These are phyloP conservation scores for Pyrgus malvae DNA, from an alignment of 2,888 invertebrate species.

Conservation along the genomic window DNA sequence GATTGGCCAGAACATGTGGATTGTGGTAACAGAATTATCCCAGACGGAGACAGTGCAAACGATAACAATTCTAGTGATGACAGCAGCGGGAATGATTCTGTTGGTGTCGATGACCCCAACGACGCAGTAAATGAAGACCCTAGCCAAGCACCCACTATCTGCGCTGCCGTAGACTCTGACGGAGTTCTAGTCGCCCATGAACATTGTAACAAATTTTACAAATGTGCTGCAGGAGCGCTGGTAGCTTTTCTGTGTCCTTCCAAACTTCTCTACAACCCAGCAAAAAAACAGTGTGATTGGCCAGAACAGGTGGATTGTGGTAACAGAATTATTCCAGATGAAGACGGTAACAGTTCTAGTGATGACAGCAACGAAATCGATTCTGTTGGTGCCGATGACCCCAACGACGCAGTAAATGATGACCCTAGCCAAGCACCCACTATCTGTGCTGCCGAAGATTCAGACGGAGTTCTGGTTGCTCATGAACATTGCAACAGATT, in stretches of 20 bases:
- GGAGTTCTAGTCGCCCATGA: conserved; percentile 44
- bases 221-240: conserved; percentile 35
- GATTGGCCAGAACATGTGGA: conserved; percentile 47
- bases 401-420: conserved; percentile 5
- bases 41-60: no score
- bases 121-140: conserved; percentile 32
- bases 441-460: conserved; percentile 39
- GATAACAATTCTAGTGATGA: no score
- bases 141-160: conserved; percentile 40
- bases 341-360: not conserved
- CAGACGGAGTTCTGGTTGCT: conserved; percentile 42
- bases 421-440: conserved; percentile 37
- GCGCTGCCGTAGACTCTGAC: conserved; percentile 38
- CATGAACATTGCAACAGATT: conserved; percentile 46
- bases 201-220: conserved; percentile 45
- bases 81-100: no score
- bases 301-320: conserved; percentile 44
- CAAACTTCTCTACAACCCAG: conserved; percentile 40
- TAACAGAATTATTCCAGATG: conserved; percentile 37
- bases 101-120: conserved; percentile 14
- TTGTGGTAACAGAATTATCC: conserved; percentile 40
- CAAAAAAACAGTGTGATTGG: conserved; percentile 43
- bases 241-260: conserved; percentile 36
- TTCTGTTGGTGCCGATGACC: conserved; percentile 12
- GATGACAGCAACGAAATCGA: not conserved